Base-by-base conservation (phyloP, 2,113 vertebrate species). In the Proteles cristata region DNA sequence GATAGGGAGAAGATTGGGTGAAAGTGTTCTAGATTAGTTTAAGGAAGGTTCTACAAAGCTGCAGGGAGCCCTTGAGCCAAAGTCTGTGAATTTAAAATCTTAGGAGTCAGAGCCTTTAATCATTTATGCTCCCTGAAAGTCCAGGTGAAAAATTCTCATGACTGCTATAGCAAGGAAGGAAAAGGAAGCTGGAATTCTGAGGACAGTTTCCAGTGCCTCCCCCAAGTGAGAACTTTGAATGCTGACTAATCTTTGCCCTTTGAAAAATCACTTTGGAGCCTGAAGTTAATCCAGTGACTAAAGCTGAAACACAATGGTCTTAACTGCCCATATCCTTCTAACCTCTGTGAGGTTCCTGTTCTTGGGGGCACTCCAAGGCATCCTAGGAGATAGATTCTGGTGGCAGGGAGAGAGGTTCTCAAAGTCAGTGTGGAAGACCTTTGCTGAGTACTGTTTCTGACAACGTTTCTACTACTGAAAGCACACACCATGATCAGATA, bases 381-480 rank as follows among this genome's bases (percentile, higher is more conserved):
- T 25, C 11, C 11, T 10, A 26, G 35, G 19, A 92, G 26, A 53
- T 69, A 82, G 19, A 19, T 33, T 45, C 48, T 80, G 48, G 35
- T 25, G 7, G n/a, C 28, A 48, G 50, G 50, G 33, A 9, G 9
- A 71, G 80, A 66, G 45, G 39, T 14, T 74, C 5, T 77, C 17
- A 55, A 35, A 71, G n/a, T n/a, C 45, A 39, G 26, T 1, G 74
- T 95, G 96, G 95, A 96, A 98, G 84, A 68, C 84, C 96, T 89
- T 92, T 95, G 86, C 77, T 94, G 82, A 58, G 95, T 97, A 96
- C 98, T 97, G 86, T 96, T 98, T 97, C 97, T 98, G 96, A 97
- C 98, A 98, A 86, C 97, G 97, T 96, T 96, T 92, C 76, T 98
- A 94, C 76, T 98, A 94, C 94, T 97, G 98, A 97, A 97, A 97